Evolutionary conservation across 2,797 vertebrate species (phyloP), one percentile per base, ranked within the genome.

Genomic region (Anas capensis): DNA sequence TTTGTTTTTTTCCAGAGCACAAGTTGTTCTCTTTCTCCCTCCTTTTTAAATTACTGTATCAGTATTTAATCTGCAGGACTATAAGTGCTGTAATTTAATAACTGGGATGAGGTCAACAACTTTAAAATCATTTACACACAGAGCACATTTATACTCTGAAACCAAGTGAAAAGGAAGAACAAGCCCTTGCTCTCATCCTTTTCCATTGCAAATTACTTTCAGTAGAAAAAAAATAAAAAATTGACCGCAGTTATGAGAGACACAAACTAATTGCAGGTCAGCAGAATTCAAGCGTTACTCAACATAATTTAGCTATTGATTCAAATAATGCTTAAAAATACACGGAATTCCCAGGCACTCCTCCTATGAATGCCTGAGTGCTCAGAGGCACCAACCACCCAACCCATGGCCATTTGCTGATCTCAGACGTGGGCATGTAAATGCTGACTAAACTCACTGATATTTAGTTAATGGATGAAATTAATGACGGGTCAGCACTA

Each of bases 1-100:
- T 34, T 40, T 3, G 6, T 46, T 58, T 80, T 80, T 15, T 15
- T 14, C 27, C 40, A 64, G 20, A 71, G 40, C 27, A 44, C 18
- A 46, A 34, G 24, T 42, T 83, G 5, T 66, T 76, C 24, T 62
- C 19, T 90, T 91, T 7, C 5, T 57, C 5, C 2, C 16, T 82
- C 46, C 38, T 58, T 93, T 66, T 75, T 2, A 53, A 82, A 33
- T 17, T 85, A 33, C 17, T 6, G 1, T 36, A 33, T 51, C 11
- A 19, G 10, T 69, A 48, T 81, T 92, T 33, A 54, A 73, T 58
- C 58, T 88, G 26, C 72, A 77, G 49, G 66, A 82, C 54, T 92
- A 7, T 88, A 33, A 51, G 48, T 51, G 29, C 33, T 90, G 24
- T 57, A 88, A 93, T 26, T 34, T 77, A 86, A 68, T 71, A 93